Conservation (phyloP, 2,797 vertebrate species). For the Percopsis omiscomaycus region DNA sequence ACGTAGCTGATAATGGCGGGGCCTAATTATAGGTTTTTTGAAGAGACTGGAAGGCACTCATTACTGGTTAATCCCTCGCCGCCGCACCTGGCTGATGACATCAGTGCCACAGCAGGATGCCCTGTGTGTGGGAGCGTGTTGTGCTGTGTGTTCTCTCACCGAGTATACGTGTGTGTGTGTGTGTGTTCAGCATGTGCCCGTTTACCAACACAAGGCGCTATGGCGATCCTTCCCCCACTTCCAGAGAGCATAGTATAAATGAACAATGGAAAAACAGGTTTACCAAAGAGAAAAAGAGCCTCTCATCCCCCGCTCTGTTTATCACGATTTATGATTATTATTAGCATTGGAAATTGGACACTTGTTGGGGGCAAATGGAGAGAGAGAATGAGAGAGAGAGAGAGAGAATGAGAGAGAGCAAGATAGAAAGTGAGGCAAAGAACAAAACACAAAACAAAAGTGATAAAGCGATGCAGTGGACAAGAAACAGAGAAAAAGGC, state of each 20-base stretch:
- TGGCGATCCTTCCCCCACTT: constrained; percentile 24
- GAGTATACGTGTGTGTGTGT: neutral
- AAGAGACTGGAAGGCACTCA: constrained; percentile 55
- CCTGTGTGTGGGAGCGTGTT: constrained; percentile 2
- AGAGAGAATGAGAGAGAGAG: neutral
- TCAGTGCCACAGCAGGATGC: constrained; percentile 36
- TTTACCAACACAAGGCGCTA: constrained; percentile 7
- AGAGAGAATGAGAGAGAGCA: neutral
- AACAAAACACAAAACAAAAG: neutral
- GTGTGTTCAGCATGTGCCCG: neutral
- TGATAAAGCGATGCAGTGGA: too few relatives aligned
- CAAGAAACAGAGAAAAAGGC: neutral
- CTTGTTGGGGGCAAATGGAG: constrained; percentile 59
- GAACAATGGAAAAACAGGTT: constrained; percentile 31
- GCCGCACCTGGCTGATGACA: constrained; percentile 67
- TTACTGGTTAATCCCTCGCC: constrained; percentile 51
- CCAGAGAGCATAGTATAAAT: constrained; percentile 11
- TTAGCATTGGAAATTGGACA: constrained; percentile 77
- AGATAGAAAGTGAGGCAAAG: neutral
- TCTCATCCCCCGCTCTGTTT: constrained; percentile 59
- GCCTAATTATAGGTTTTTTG: constrained; percentile 54
- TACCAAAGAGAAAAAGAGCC: constrained; percentile 42
- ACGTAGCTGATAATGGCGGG: constrained; percentile 34
- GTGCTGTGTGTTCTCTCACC: constrained; percentile 3
- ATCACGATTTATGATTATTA: constrained; percentile 77